These are phyloP conservation scores for Tenrec ecaudatus DNA, from an alignment of 2,113 vertebrate genomes.

Conservation along the genomic window DNA sequence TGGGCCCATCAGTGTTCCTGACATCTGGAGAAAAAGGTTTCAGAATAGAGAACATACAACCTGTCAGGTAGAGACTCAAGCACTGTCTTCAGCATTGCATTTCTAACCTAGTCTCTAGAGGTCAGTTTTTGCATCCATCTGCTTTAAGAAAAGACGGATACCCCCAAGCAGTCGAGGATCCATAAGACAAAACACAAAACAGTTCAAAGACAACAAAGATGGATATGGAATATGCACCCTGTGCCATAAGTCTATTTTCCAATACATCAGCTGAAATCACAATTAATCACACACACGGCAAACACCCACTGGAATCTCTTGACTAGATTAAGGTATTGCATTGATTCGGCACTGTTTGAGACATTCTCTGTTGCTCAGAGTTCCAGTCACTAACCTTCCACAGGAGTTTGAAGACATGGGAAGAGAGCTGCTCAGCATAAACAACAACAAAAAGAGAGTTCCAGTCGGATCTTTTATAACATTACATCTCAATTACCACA, in stretches of 20 bases:
- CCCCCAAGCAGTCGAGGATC: background rate
- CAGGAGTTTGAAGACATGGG: background rate
- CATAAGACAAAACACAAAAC: conserved; percentile 46
- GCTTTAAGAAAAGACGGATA: conserved; percentile 42
- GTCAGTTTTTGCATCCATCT: conserved; percentile 49
- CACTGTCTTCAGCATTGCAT: conserved; percentile 18
- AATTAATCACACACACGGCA: background rate
- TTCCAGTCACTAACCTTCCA: background rate
- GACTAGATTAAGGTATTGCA: conserved; percentile 19
- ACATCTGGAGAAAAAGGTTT: conserved; percentile 36
- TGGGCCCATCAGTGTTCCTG: conserved; percentile 15
- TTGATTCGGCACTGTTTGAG: conserved; percentile 1
- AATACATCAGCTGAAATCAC: background rate
- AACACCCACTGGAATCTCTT: background rate
- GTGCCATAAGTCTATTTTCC: background rate
- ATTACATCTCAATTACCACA: conserved; percentile 5
- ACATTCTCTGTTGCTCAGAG: background rate
- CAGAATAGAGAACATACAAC: conserved; percentile 57
- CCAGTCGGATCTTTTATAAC: background rate
- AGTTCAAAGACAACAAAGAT: conserved; percentile 47
- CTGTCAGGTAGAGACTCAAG: conserved; percentile 34
- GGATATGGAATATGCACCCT: conserved; percentile 29
- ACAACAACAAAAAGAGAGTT: conserved; percentile 18
- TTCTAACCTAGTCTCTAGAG: conserved; percentile 33
- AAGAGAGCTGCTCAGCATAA: background rate